A percentile compares a stretch with the other conserved stretches of the same genome.
These are phyloP conservation scores for Macrosoma leucophasiata DNA, from an alignment of 2,888 invertebrate genomes.

Conservation along the genomic window DNA sequence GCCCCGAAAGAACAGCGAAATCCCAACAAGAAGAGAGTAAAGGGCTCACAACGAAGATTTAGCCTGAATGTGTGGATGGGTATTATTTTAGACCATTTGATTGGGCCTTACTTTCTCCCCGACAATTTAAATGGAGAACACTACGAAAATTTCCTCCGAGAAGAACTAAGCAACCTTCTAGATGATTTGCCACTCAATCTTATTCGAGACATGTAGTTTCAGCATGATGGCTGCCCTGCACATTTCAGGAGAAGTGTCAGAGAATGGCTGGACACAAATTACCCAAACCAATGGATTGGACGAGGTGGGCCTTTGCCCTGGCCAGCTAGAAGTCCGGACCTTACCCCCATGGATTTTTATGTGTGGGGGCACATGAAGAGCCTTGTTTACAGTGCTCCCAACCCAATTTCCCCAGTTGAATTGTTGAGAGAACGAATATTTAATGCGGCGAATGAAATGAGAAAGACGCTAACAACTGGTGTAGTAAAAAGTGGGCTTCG, in stretches of 20 bases:
- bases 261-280: slow-evolving; percentile 9
- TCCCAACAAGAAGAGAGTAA: slow-evolving; percentile 4
- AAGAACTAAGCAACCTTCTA: neutral
- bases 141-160: slow-evolving; percentile 9
- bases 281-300: slow-evolving; percentile 20
- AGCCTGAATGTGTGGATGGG: slow-evolving; percentile 14
- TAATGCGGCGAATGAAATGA: neutral
- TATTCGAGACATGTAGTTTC: neutral
- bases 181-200: neutral
- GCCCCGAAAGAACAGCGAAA: slow-evolving; percentile 20
- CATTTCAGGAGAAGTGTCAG: slow-evolving; percentile 13
- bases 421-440: neutral
- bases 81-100: slow-evolving; percentile 22
- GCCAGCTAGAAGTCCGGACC: slow-evolving; percentile 16
- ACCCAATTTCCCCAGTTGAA: neutral
- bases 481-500: neutral
- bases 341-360: slow-evolving; percentile 13
- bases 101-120: slow-evolving; percentile 10
- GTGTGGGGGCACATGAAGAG: slow-evolving; percentile 11
- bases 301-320: slow-evolving; percentile 16
- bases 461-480: neutral
- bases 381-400: neutral
- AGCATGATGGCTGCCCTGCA: slow-evolving; percentile 11
- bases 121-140: slow-evolving; percentile 10
- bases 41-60: slow-evolving; percentile 20